Conservation (phyloP, 2,113 vertebrate species). For the Turdus rufiventris region DNA sequence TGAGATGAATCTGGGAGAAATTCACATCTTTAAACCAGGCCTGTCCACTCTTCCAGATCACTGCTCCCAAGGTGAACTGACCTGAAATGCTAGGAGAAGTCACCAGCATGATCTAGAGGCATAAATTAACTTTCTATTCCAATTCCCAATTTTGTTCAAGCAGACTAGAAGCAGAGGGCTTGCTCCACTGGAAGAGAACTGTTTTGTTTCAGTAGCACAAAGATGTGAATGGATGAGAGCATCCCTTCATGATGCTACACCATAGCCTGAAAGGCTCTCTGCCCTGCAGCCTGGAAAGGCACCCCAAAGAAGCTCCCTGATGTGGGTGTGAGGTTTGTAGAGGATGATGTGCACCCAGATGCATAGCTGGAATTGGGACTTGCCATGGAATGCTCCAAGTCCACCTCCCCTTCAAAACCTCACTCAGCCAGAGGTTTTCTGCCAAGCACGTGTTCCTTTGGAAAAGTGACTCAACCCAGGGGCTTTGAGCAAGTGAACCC, state of each 20-base stretch:
- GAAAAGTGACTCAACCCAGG: accelerated
- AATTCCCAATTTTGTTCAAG: not conserved
- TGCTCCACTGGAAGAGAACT: not conserved
- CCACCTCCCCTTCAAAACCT: not conserved
- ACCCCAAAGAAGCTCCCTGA: not conserved
- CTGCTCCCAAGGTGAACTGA: not conserved
- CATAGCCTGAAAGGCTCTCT: not conserved
- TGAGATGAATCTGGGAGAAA: not conserved
- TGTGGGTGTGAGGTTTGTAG: not conserved
- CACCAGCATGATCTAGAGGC: not conserved
- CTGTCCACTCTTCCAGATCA: not conserved
- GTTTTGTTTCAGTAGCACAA: not conserved
- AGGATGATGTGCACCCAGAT: accelerated
- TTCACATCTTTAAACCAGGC: not conserved
- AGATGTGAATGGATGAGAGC: accelerated
- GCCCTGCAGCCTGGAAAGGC: not conserved
- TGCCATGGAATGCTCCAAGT: not conserved
- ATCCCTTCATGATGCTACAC: not conserved
- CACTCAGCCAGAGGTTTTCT: not conserved
- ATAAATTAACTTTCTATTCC: not conserved
- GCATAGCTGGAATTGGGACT: accelerated
- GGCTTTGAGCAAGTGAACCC: accelerated
- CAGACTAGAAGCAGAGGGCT: not conserved
- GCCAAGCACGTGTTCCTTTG: not conserved
- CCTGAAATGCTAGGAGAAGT: not conserved